Base-by-base conservation (phyloP, 2,113 vertebrate genomes). In the Zosterops lateralis region DNA sequence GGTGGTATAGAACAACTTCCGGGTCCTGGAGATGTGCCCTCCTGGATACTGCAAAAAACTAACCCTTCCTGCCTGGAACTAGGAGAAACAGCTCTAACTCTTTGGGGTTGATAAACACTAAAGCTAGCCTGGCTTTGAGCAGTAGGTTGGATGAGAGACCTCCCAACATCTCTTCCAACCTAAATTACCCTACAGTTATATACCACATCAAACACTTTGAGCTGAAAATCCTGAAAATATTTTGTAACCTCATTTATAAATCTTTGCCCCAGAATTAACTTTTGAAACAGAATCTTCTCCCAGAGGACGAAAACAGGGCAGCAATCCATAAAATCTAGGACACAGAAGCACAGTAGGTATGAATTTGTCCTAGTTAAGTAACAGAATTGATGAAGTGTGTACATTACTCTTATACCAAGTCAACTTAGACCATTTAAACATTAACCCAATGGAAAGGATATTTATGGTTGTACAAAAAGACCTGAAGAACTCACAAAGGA, bases 281-380 rank as follows among this genome's bases (percentile, higher is more conserved):
- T 96, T 32, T 74, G 48, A 92, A 95, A 84, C 24, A 88, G 65
- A 89, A 38, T 54, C 47, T 81, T 92, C 38, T 92, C 90, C 83
- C 92, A 64, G 64, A 86, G 90, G 79, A 92, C 56, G n/a, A 86
- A 54, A 90, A 77, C 21, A 84, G 56, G 60, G 48, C 72, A 86
- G 60, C 31, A 81, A 44, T 77, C 28, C 65, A 90, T 65, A 86
- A 94, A 92, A 96, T 93, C 72, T 74, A 81, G 90, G 88, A 86
- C 90, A 81, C 14, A 56, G 29, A 79, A 86, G 56, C 65, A 92
- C 65, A 73, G 22, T 26, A 58, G 40, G 14, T 56, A 88, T 44
- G 67, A 92, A 77, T 48, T 77, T 71, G 92, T 73, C 90, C 96
- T 86, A 86, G 21, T 90, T 96, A 92, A 70, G 54, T 54, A 91